A percentile compares a stretch with the other conserved stretches of the same genome.
Conservation (phyloP, 2,797 vertebrate species). For the Dendrocincla fuliginosa region DNA sequence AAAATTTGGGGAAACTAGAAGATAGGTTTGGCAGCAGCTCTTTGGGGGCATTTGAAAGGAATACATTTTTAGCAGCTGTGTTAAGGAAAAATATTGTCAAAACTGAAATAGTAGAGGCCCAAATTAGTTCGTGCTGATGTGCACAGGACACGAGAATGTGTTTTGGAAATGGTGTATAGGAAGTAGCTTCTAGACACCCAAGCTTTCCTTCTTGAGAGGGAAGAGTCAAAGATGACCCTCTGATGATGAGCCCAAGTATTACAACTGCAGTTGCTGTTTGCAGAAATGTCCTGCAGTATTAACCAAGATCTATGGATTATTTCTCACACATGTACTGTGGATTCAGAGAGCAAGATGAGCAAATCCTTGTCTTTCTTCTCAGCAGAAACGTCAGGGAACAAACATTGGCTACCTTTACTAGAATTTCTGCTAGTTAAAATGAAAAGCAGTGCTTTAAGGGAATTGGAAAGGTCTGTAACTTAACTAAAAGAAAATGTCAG, state of each 20-base stretch:
- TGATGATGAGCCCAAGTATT: not conserved
- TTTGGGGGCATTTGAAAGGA: not conserved
- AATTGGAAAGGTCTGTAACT: not conserved
- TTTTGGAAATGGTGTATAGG: not conserved
- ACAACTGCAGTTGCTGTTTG: not conserved
- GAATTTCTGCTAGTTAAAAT: not conserved
- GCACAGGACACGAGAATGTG: not conserved
- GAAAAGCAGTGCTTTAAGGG: not conserved
- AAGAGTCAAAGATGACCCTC: not conserved
- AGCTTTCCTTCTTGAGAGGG: not conserved
- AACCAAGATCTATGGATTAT: not conserved
- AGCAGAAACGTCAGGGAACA: constrained; percentile 42
- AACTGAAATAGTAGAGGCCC: not conserved
- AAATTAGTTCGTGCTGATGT: not conserved
- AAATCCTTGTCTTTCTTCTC: constrained; percentile 44
- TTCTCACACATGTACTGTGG: not conserved
- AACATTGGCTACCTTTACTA: constrained; percentile 20
- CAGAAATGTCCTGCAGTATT: constrained; percentile 17
- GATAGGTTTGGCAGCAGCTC: not conserved
- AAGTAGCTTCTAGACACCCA: not conserved
- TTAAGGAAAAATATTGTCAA: not conserved
- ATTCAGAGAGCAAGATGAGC: constrained; percentile 6
- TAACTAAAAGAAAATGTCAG: not conserved
- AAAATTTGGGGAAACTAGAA: not conserved
- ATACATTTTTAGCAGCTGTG: not conserved